These are phyloP conservation scores for Aurelia aurita complex sp. Pacific DNA, from an alignment of 30 jellyfish, hydroid and myxozoan species.

Conservation along the genomic window DNA sequence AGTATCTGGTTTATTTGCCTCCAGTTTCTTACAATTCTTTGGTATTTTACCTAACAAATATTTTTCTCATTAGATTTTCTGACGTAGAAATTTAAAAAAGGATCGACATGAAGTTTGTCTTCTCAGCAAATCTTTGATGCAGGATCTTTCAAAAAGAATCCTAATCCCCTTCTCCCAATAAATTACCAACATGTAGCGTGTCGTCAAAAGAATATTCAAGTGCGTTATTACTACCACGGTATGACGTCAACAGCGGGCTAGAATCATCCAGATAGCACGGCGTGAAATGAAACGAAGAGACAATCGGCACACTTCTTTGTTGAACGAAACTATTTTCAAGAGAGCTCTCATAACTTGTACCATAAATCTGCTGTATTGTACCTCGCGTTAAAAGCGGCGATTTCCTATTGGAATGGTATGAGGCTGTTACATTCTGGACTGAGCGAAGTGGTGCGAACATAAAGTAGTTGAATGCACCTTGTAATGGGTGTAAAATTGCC, in stretches of 20 bases:
- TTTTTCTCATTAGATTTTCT: too few relatives aligned
- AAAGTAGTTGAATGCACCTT: slow-evolving; percentile 74
- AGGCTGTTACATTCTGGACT: slow-evolving; percentile 15
- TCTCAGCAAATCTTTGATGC: too few relatives aligned
- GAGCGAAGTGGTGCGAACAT: slow-evolving; percentile 64
- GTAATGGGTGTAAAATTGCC: slow-evolving; percentile 74
- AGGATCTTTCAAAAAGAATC: neutral
- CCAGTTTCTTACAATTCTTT: too few relatives aligned
- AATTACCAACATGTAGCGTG: slow-evolving; percentile 21
- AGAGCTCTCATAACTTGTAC: slow-evolving; percentile 64
- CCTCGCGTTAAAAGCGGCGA: slow-evolving; percentile 44
- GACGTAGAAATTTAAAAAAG: too few relatives aligned
- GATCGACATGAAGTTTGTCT: too few relatives aligned
- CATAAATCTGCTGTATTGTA: slow-evolving; percentile 45
- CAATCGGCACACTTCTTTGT: slow-evolving; percentile 7
- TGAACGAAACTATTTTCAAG: slow-evolving; percentile 19
- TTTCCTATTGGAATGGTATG: slow-evolving; percentile 30
- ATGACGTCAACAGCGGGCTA: slow-evolving; percentile 14
- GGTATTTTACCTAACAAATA: too few relatives aligned
- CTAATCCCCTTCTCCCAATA: slow-evolving; percentile 46
- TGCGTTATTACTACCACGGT: slow-evolving; percentile 15
- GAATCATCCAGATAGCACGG: slow-evolving; percentile 35
- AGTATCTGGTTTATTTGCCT: too few relatives aligned
- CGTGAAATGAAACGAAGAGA: slow-evolving; percentile 61
- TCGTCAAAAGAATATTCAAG: slow-evolving; percentile 19